Evolutionary conservation across 2,797 vertebrate genomes (phyloP).

Genomic region (Ara ararauna): DNA sequence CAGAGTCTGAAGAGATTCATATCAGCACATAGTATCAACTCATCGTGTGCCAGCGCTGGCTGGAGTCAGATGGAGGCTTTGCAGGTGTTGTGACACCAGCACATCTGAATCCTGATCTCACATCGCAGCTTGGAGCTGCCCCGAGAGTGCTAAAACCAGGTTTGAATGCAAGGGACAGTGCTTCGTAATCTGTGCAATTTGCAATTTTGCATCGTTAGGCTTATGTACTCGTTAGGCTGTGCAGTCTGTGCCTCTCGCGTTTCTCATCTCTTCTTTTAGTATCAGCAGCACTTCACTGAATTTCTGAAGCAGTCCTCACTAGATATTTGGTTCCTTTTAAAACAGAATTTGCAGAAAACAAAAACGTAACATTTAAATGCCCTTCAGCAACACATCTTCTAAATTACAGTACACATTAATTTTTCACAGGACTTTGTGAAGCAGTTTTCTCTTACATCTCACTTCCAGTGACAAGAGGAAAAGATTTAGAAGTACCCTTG

Average conservation of each 20-base stretch:
- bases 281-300: neutral
- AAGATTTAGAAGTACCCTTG: neutral
- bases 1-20: neutral
- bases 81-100: neutral
- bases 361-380: constrained; percentile 9
- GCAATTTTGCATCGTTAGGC: constrained; percentile 1
- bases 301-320: neutral
- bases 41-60: accelerated
- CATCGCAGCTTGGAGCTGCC: neutral
- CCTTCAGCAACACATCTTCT: constrained; percentile 17
- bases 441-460: neutral
- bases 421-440: constrained; percentile 17
- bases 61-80: neutral
- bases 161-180: neutral
- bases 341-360: constrained; percentile 38
- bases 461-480: neutral
- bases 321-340: neutral
- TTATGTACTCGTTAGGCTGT: neutral
- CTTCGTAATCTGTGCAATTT: neutral
- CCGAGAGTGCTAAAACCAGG: neutral
- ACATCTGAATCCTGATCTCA: neutral
- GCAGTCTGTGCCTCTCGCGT: neutral
- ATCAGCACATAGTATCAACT: neutral
- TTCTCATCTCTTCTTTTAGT: neutral
- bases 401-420: constrained; percentile 39